Evolutionary conservation across 2,888 invertebrate species (phyloP), one percentile per base, ranked within the genome.

Genomic region (Epinotia bilunana): DNA sequence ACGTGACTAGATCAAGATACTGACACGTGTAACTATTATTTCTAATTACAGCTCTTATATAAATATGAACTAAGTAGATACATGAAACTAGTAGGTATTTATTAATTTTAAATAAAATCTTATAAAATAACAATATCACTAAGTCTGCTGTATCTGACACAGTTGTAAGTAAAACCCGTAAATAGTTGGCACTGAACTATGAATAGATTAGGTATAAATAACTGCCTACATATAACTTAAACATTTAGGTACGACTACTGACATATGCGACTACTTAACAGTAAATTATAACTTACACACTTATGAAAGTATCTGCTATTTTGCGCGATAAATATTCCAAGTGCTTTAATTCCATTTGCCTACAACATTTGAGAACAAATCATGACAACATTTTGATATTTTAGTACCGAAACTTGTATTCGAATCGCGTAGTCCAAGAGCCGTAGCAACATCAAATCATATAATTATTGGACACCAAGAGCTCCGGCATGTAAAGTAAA

Each of bases 1-100:
- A 79, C 79, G 80, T 85, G 86, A 87, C 86, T 86, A 86, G 86
- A 86, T 78, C 67, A 60, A 74, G 78, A 84, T 80, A 81, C 78
- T 79, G 79, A 81, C 79, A 79, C 78, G 72, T 46, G 60, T 55
- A 60, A 65, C 70, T 71, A 74, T 65, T 60, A 57, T 20, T 18
- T 57, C 67, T 71, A 61, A 67, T 65, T 71, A 74, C 65, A 74
- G 53, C 62, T 75, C 18, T 33, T 46, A 71, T 74, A 63, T 28
- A 46, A 43, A 74, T 58, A 49, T 58, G 49, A 64, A 20, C 18
- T 43, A 63, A 69, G 6, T 23, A 67, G 58, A 49, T 53, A 63
- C 63, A 46, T 13, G 39, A 74, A 63, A 70, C 49, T 39, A 64
- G 63, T 49, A 49, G 16, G 49, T 58, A 58, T 33, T 60, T 64